Conservation (phyloP, 2,797 vertebrate genomes). For the Antrozous pallidus region DNA sequence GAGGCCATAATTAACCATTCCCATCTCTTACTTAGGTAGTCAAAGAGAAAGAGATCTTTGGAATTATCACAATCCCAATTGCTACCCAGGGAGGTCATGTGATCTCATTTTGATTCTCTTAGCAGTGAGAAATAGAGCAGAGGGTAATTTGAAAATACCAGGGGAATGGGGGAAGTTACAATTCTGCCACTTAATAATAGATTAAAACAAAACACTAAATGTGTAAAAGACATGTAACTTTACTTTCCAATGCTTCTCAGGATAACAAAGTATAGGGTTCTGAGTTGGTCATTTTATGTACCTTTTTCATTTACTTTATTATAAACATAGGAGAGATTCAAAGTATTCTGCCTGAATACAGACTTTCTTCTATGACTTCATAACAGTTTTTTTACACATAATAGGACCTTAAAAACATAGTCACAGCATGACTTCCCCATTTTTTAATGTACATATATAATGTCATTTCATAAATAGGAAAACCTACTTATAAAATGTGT, state of each 20-base stretch:
- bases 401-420: neutral
- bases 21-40: neutral
- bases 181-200: neutral
- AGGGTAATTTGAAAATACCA: neutral
- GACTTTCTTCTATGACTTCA: neutral
- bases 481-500: neutral
- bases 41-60: neutral
- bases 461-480: neutral
- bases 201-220: neutral
- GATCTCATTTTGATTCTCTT: neutral
- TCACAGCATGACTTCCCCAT: neutral
- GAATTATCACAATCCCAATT: neutral
- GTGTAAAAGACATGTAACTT: neutral
- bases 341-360: neutral
- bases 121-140: neutral
- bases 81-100: neutral
- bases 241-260: neutral
- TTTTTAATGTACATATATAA: neutral
- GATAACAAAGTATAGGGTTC: neutral
- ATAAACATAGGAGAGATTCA: neutral
- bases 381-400: neutral
- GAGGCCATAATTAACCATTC: neutral
- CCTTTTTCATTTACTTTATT: neutral
- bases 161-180: neutral
- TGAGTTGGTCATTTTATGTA: neutral